Base-by-base conservation (phyloP, 2,797 vertebrate genomes). In the Gobionotothen gibberifrons region DNA sequence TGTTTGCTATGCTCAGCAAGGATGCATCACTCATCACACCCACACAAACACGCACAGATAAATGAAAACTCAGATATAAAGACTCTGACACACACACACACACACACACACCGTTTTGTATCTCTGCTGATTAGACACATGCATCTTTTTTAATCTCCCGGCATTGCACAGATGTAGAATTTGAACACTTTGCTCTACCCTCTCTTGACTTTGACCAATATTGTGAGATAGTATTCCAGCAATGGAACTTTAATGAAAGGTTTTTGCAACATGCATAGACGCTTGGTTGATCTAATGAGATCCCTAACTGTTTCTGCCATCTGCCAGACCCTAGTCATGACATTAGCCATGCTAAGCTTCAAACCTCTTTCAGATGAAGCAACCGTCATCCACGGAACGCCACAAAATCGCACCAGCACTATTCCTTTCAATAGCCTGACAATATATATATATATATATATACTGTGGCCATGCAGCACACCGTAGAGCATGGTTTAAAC, bases 281-380 rank as follows among this genome's bases (percentile, higher is more conserved):
- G 93, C 93, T 94, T 90, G 93, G 93, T 90, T 94, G 94, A 87
- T 94, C 94, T 95, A 95, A 96, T 94, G 95, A 95, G 94, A 93
- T 95, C 93, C 90, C 94, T 94, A 94, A 95, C 94, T 94, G 94
- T 94, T 95, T 74, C 85, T 92, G 92, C 95, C 95, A 95, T 96
- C 95, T 96, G 94, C 94, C 93, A 93, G 92, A 92, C 89, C 92
- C 90, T 85, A 94, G 93, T 93, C 92, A 92, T 92, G 93, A 92
- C 94, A 94, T 95, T 94, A 92, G 87, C 86, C 88, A 88, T 78
- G 85, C 90, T 90, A 87, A 87, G 89, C 85, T 90, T 78, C 83
- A 87, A 88, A 86, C 86, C 88, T 85, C 84, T 90, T 74, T 85
- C 69, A 85, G 82, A 89, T 81, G 66, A 84, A 89, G 74, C 76